Evolutionary conservation across 2,113 vertebrate genomes (phyloP), one percentile per base, ranked within the genome.

Genomic region (Entelurus aequoreus): DNA sequence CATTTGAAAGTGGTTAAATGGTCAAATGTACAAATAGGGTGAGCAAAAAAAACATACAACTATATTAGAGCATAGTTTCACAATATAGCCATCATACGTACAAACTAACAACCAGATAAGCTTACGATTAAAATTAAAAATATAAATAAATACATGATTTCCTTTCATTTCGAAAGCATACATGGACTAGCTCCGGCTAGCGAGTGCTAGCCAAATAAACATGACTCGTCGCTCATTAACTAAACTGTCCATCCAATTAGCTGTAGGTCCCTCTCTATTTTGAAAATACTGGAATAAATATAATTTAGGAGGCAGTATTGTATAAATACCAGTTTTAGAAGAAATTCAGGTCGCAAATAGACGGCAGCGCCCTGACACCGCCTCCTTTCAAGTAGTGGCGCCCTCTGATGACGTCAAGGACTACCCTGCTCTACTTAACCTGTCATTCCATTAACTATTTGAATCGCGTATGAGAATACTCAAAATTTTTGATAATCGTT

Each of bases 241-340:
- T 0, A 51, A 5, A n/a, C 1, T 0, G 2, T 0, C 14, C 4
- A 12, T 47, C 21, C 0, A 8, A 28, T 28, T 28, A 28, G 28
- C 4, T 28, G 28, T 28, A 28, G 28, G 28, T 5, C 0, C 37
- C 48, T 44, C 1, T 16, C 6, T 50, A 0, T 11, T 5, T 28
- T 11, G 4, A 15, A 21, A 15, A 54, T 6, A 50, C 1, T 0
- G 40, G 3, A 54, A 8, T 6, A 5, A 59, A 4, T 9, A 1
- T 47, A 2, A 38, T 2, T 0, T n/a, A 54, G 16, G 2, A 1
- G 48, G 0, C 60, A 48, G 21, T 3, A 8, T 4, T n/a, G 3
- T 60, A 66, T 56, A 80, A 11, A 52, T 82, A 87, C 86, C 84
- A 68, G 71, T 72, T 35, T 51, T 46, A 67, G 46, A 69, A 55